Evolutionary conservation across 2,888 invertebrate genomes (phyloP).

Genomic region (Hirtodrosophila duncani): DNA sequence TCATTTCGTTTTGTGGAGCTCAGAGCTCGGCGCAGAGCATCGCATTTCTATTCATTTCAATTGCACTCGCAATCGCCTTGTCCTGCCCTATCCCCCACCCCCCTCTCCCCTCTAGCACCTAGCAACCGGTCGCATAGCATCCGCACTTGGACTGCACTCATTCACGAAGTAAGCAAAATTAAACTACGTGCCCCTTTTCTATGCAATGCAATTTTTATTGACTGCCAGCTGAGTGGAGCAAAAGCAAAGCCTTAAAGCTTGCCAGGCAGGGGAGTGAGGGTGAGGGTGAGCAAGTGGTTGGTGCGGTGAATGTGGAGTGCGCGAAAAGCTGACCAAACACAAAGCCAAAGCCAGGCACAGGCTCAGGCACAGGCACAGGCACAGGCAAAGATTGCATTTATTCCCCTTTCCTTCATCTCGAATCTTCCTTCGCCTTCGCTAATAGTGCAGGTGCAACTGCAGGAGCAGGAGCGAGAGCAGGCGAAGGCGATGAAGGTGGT

Average conservation of each 20-base stretch:
- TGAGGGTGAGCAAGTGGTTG: not conserved
- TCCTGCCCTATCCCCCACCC: no score
- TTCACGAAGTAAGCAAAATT: slow-evolving; percentile 68
- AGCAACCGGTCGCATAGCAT: no score
- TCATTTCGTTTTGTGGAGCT: slow-evolving; percentile 12
- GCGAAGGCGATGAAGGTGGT: slow-evolving; percentile 15
- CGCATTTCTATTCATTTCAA: slow-evolving; percentile 63
- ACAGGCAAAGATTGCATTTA: no score
- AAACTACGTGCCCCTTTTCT: slow-evolving; percentile 63
- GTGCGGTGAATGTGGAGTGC: not conserved
- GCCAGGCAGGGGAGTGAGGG: not conserved
- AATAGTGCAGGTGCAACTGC: not conserved
- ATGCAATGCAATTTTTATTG: slow-evolving; percentile 67
- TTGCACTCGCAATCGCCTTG: no score
- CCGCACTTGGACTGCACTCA: slow-evolving; percentile 64
- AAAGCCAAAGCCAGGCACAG: slow-evolving; percentile 12
- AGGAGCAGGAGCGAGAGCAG: slow-evolving; percentile 1
- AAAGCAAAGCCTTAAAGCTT: not conserved
- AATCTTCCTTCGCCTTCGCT: no score
- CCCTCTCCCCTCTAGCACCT: no score
- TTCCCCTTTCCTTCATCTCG: no score
- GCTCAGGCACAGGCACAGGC: no score
- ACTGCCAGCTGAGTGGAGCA: slow-evolving; percentile 18
- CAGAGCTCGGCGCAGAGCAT: slow-evolving; percentile 18
- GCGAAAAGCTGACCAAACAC: no score